Evolutionary conservation across 2,888 invertebrate genomes (phyloP).

Genomic region (Drosophila tanythrix): DNA sequence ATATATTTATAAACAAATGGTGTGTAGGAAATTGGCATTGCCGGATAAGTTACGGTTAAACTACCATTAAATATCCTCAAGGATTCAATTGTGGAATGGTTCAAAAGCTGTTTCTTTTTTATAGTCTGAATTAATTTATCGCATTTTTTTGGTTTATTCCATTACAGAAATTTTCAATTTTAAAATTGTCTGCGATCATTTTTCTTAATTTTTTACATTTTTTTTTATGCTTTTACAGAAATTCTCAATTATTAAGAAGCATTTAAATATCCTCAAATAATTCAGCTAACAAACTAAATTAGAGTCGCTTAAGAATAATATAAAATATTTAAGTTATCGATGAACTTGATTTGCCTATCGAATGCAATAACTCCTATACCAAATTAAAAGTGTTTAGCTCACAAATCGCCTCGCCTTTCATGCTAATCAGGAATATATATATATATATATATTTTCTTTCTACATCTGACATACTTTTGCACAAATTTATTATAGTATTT

Average conservation of each 20-base stretch:
- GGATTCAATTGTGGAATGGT: fast-evolving
- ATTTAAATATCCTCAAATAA: not conserved
- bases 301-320: not conserved
- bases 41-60: not conserved
- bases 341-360: not conserved
- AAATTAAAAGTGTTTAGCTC: not conserved
- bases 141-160: too few relatives aligned
- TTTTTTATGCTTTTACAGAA: not conserved
- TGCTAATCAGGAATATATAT: not conserved
- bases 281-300: too few relatives aligned
- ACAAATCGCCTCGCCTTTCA: not conserved
- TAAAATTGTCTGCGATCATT: not conserved
- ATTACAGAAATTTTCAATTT: too few relatives aligned
- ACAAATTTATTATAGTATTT: not conserved
- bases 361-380: not conserved
- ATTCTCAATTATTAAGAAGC: not conserved
- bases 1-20: not conserved
- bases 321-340: not conserved
- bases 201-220: not conserved
- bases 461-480: not conserved
- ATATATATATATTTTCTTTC: not conserved
- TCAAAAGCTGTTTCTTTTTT: fast-evolving
- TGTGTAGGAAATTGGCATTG: not conserved
- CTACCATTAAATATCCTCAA: not conserved
- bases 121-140: not conserved